Evolutionary conservation across 2,888 invertebrate species (phyloP).

Genomic region (Meandrusa payeni): DNA sequence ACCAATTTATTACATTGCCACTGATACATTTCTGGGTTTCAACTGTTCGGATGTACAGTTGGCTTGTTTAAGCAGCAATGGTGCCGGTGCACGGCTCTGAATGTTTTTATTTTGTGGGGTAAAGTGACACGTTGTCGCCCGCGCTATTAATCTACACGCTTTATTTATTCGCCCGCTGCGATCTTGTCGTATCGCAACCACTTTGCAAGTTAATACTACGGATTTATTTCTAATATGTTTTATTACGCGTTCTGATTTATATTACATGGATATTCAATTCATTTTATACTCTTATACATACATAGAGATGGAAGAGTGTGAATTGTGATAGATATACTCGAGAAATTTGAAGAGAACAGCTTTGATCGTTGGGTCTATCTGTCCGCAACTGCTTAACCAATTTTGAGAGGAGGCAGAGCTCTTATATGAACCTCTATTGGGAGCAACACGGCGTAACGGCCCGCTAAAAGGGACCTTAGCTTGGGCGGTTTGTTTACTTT

Average conservation of each 20-base stretch:
- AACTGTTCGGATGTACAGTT: neutral
- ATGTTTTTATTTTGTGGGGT: slow-evolving; percentile 18
- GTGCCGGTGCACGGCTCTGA: neutral
- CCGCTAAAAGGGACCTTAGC: too few relatives aligned
- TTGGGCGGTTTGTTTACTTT: too few relatives aligned
- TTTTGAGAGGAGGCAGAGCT: too few relatives aligned
- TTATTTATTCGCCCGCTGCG: slow-evolving; percentile 19
- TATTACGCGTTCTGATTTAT: slow-evolving; percentile 2
- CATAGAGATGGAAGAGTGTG: too few relatives aligned
- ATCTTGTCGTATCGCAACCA: slow-evolving; percentile 14
- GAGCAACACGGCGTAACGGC: too few relatives aligned
- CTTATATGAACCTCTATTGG: too few relatives aligned
- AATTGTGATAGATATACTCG: too few relatives aligned
- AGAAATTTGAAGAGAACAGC: too few relatives aligned
- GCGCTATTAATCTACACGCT: slow-evolving; percentile 17
- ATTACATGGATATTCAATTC: neutral
- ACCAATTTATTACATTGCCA: slow-evolving; percentile 20
- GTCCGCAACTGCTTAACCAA: too few relatives aligned
- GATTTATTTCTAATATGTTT: slow-evolving; percentile 4
- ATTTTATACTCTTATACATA: neutral
- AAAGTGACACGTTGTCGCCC: slow-evolving; percentile 18
- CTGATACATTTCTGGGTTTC: slow-evolving; percentile 9
- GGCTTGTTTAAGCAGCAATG: slow-evolving; percentile 17
- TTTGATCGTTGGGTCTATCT: too few relatives aligned
- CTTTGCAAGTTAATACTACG: slow-evolving; percentile 14